Base-by-base conservation (phyloP, 2,797 vertebrate species). In the Melanotaenia trifasciata region DNA sequence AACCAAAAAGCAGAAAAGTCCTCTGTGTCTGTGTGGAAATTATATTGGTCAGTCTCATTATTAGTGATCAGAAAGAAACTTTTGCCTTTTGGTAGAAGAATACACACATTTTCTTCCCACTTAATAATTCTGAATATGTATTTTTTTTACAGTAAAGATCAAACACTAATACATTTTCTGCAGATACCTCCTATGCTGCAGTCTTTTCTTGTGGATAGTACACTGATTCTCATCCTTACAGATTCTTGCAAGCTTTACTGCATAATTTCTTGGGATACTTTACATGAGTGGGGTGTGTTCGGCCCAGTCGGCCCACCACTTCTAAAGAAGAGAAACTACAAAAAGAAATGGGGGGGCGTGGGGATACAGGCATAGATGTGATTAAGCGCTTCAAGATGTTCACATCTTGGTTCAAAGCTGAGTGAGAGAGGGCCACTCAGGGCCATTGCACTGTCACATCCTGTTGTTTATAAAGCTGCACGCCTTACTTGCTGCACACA, bases 361-460 rank as follows among this genome's bases (percentile, higher is more conserved):
- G 68, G 63, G 59, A 51, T 84, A 80, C 81, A 77, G 18, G 83
- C 81, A 87, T 90, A 94, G 94, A 94, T 96, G 94, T 94, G 94
- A 96, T 92, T 94, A 95, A 96, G 87, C 61, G 68, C 90, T 96
- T 95, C 94, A 96, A 96, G 93, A 95, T 95, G 94, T 92, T 92
- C 71, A 57, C 73, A 74, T 84, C 82, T 91, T 82, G 85, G 85
- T 91, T 88, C 79, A 84, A 93, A 93, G 81, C 83, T 58, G 74
- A 86, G 83, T 83, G 85, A 90, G 86, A 70, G 85, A 80, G 83
- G 76, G 76, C 71, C 76, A 85, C 64, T 76, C 2, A 3, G 70
- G 70, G 57, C 75, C 33, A 57, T 33, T 84, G 66, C 69, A 63
- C 84, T 89, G 89, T 93, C 87, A 89, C 80, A 86, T 87, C 84